These are phyloP conservation scores for Notodonta dromedarius DNA, from an alignment of 2,888 invertebrate species.

Conservation along the genomic window DNA sequence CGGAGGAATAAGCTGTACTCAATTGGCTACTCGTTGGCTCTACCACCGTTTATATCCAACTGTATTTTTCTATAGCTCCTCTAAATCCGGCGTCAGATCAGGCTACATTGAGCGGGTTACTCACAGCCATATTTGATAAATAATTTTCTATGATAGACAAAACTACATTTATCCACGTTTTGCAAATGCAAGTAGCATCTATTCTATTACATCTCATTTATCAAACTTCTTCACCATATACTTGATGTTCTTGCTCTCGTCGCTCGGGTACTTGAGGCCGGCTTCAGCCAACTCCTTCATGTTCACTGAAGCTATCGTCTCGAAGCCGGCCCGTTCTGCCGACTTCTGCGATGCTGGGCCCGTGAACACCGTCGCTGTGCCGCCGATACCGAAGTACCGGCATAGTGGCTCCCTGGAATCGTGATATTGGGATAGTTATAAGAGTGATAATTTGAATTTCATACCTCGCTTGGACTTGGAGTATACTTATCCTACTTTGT, in stretches of 20 bases:
- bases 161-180: no score
- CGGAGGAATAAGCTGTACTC: no score
- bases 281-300: slow-evolving; percentile 54
- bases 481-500: no score
- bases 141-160: no score
- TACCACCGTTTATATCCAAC: no score
- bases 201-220: slow-evolving; percentile 5
- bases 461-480: no score
- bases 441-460: neutral
- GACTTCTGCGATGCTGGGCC: slow-evolving; percentile 63
- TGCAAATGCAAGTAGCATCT: neutral
- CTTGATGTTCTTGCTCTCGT: slow-evolving; percentile 53
- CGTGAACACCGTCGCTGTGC: slow-evolving; percentile 63
- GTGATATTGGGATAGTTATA: neutral
- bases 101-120: no score
- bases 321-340: slow-evolving; percentile 57
- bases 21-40: no score
- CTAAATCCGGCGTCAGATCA: no score
- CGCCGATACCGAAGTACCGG: slow-evolving; percentile 51
- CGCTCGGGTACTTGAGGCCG: slow-evolving; percentile 57
- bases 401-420: slow-evolving; percentile 58
- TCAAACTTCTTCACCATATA: slow-evolving; percentile 61
- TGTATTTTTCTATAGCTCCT: no score
- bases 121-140: no score
- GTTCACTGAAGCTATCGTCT: slow-evolving; percentile 42